Conservation (phyloP, 2,888 invertebrate species). For the Diabrotica balteata region DNA sequence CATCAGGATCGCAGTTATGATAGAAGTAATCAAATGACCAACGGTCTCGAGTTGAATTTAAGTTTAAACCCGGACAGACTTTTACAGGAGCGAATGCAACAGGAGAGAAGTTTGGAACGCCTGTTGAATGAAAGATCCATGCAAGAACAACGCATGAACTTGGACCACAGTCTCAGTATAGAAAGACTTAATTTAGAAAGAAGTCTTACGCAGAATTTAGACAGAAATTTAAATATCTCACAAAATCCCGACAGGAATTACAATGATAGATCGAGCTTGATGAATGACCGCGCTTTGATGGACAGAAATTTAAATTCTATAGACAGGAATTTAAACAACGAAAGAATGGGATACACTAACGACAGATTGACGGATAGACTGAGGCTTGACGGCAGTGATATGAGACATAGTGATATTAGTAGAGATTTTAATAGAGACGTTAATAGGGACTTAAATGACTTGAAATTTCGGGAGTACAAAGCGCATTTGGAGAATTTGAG, state of each 20-base stretch:
- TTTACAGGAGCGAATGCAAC: slow-evolving; percentile 53
- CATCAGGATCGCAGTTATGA: slow-evolving; percentile 50
- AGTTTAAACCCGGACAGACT: slow-evolving; percentile 53
- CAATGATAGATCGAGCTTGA: slow-evolving; percentile 32
- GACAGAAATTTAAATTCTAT: slow-evolving; percentile 53
- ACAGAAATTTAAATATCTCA: slow-evolving; percentile 43
- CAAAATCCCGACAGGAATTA: slow-evolving; percentile 40
- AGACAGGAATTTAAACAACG: slow-evolving; percentile 45
- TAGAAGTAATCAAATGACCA: slow-evolving; percentile 45
- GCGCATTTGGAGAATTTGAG: slow-evolving; percentile 59
- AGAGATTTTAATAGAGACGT: slow-evolving; percentile 30
- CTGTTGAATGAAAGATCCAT: slow-evolving; percentile 53
- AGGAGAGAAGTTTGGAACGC: slow-evolving; percentile 54
- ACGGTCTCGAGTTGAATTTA: slow-evolving; percentile 55
- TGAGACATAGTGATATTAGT: slow-evolving; percentile 41
- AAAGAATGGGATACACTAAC: slow-evolving; percentile 34
- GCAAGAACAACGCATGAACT: slow-evolving; percentile 49
- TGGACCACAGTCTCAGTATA: slow-evolving; percentile 52
- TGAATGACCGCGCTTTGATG: slow-evolving; percentile 48
- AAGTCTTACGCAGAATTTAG: slow-evolving; percentile 51
- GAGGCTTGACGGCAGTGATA: slow-evolving; percentile 42
- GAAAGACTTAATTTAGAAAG: slow-evolving; percentile 55
- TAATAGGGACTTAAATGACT: slow-evolving; percentile 51
- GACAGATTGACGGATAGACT: slow-evolving; percentile 39
- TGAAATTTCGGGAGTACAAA: slow-evolving; percentile 60